Conservation (phyloP, 2,113 vertebrate species). For the Egretta garzetta region DNA sequence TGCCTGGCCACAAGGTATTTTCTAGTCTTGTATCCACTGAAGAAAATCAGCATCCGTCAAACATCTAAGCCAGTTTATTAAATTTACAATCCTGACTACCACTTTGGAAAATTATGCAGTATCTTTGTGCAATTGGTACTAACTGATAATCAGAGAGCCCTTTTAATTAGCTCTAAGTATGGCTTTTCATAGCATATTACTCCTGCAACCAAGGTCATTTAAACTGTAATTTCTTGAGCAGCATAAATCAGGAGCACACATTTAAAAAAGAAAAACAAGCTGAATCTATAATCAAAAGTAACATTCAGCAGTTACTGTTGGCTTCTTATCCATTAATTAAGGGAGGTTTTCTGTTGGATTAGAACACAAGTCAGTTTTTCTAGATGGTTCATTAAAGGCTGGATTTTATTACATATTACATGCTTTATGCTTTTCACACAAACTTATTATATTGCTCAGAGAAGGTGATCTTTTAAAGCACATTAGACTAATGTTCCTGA, state of each 20-base stretch:
- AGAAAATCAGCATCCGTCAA: not conserved
- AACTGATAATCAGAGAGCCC: not conserved
- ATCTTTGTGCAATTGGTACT: not conserved
- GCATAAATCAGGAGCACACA: not conserved
- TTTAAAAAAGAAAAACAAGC: conserved; percentile 35
- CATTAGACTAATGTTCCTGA: conserved; percentile 91
- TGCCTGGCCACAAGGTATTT: not conserved
- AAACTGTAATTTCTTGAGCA: conserved; percentile 1
- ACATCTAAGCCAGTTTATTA: not conserved
- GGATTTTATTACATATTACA: conserved; percentile 93
- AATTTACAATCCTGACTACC: not conserved
- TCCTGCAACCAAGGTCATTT: conserved; percentile 54
- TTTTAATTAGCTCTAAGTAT: conserved; percentile 35
- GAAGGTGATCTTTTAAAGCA: conserved; percentile 90
- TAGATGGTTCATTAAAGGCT: conserved; percentile 90
- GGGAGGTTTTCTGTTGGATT: conserved; percentile 67
- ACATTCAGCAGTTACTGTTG: not conserved
- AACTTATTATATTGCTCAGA: conserved; percentile 89
- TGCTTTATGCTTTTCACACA: conserved; percentile 92
- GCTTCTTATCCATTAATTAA: conserved; percentile 74
- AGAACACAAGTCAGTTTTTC: conserved; percentile 74
- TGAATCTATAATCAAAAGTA: conserved; percentile 34
- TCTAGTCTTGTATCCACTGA: not conserved
- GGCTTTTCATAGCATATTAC: conserved; percentile 28
- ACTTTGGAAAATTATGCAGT: conserved; percentile 6